Base-by-base conservation (phyloP, 2,888 invertebrate species). In the Ichneumoninae sp. region DNA sequence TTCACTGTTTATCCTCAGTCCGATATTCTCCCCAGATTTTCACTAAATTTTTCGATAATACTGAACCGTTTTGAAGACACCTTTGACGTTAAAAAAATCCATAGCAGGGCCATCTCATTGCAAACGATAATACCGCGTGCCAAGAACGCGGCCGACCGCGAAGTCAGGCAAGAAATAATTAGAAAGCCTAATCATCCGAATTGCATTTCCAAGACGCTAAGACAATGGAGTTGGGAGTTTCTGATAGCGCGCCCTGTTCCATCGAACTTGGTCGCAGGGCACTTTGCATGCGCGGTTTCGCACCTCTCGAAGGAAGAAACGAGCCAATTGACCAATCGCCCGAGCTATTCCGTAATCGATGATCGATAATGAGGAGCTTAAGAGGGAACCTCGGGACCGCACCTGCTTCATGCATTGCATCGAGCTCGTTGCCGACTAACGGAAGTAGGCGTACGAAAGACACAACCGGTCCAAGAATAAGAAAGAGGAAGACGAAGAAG, bases 401-500 rank as follows among this genome's bases (percentile, higher is more conserved):
- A 73, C 85, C 82, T 75, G 54, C 66, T 54, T 22, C 65, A 36
- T 36, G 65, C 52, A 40, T 52, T 50, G n/a, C 50, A 74, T 33
- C 47, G 54, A 77, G 66, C 54, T 75, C 79, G 76, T 76, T 66
- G 70, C 71, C 76, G 80, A 66, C 76, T 70, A 80, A 83, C 83
- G 83, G 83, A 83, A 66, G 75, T 83, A 70, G 80, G 71, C 71
- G 83, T 76, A 83, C 22, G 52, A 65, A 26, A 47, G 57, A 44
- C 76, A 4, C 63, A 52, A 66, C 47, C 44, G 50, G 77, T 60
- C 80, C 52, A 70, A 81, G 83, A 40, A 60, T 57, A 40, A 68
- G 73, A 78, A 60, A 83, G 83, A 70, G 65, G 84, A 83, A 73
- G 65, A 78, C 74, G 73, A 74, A 75, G 57, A 66, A 80, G 60